phyloP scores from a whole-genome alignment of 2,113 vertebrate species.

The Ursus arctos region DNA sequence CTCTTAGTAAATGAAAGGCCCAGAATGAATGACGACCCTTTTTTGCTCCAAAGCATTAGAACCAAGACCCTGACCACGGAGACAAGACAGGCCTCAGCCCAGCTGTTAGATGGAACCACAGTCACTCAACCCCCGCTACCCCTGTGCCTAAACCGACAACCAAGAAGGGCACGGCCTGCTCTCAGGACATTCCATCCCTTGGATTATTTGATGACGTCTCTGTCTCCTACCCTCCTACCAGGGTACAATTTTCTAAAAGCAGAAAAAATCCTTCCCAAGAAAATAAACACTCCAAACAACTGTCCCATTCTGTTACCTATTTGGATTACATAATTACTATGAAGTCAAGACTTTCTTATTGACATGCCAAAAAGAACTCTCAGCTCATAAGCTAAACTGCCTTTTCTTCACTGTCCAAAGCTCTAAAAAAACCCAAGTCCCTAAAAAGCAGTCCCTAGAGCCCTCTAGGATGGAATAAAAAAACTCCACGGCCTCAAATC shows the following conservation, averaged over 20 bases:
- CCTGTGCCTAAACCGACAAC: conserved; percentile 49
- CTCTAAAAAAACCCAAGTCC: not conserved
- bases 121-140: not conserved
- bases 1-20: not conserved
- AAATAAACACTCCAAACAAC: conserved; percentile 81
- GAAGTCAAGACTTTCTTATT: conserved; percentile 66
- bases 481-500: not conserved
- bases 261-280: conserved; percentile 76
- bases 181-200: conserved; percentile 70
- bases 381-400: not conserved
- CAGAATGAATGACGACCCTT: not conserved
- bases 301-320: conserved; percentile 77
- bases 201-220: conserved; percentile 71
- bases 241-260: conserved; percentile 80
- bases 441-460: conserved; percentile 19
- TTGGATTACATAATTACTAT: conserved; percentile 73
- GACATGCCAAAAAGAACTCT: conserved; percentile 9
- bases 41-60: conserved; percentile 38
- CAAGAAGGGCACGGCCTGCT: conserved; percentile 15
- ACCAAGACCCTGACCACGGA: not conserved
- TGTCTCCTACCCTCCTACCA: conserved; percentile 59
- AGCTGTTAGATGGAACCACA: conserved; percentile 23
- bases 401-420: conserved; percentile 21
- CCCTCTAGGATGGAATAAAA: conserved; percentile 32
- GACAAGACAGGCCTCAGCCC: not conserved